Percentiles rank a stretch among this genome's conserved stretches.
These are phyloP conservation scores for Festucalex cinctus DNA, from an alignment of 2,113 vertebrate species.

Conservation along the genomic window DNA sequence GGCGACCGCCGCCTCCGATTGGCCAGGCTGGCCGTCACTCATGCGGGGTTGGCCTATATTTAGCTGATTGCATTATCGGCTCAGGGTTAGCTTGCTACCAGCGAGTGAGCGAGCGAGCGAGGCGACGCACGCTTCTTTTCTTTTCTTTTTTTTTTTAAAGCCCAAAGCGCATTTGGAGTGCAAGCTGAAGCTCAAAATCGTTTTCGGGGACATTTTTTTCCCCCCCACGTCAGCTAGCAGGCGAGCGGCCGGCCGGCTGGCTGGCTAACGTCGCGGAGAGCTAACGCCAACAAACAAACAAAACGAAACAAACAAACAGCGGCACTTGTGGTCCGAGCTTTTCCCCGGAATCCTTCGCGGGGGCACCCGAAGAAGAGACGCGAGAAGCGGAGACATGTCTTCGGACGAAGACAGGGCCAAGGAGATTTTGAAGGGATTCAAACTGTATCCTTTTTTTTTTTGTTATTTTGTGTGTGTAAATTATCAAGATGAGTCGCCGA, in stretches of 20 bases:
- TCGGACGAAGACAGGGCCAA: slow-evolving; percentile 79
- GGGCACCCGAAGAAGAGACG: background rate
- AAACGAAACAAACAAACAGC: background rate
- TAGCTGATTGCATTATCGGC: slow-evolving; percentile 73
- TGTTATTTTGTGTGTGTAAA: too few relatives aligned
- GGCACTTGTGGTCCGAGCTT: background rate
- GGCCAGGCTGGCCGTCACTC: slow-evolving; percentile 46
- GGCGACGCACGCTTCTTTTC: slow-evolving; percentile 1
- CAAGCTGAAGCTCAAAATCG: background rate
- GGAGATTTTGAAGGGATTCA: slow-evolving; percentile 79
- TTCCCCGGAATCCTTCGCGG: background rate
- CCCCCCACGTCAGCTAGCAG: background rate
- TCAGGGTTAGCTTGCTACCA: slow-evolving; percentile 54
- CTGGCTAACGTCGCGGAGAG: background rate
- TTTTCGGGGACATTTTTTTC: background rate
- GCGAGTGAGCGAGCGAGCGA: slow-evolving; percentile 8
- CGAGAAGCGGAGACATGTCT: slow-evolving; percentile 64
- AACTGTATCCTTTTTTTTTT: slow-evolving; percentile 77
- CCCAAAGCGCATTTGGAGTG: background rate
- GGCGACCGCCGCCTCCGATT: background rate
- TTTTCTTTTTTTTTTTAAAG: too few relatives aligned
- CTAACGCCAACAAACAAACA: background rate
- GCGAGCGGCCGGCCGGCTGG: background rate
- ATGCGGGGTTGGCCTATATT: slow-evolving; percentile 57
- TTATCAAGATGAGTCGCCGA: too few relatives aligned